These are phyloP conservation scores for Acropora tenuis DNA, from an alignment of 64 coral and sea anemone species.

Conservation along the genomic window DNA sequence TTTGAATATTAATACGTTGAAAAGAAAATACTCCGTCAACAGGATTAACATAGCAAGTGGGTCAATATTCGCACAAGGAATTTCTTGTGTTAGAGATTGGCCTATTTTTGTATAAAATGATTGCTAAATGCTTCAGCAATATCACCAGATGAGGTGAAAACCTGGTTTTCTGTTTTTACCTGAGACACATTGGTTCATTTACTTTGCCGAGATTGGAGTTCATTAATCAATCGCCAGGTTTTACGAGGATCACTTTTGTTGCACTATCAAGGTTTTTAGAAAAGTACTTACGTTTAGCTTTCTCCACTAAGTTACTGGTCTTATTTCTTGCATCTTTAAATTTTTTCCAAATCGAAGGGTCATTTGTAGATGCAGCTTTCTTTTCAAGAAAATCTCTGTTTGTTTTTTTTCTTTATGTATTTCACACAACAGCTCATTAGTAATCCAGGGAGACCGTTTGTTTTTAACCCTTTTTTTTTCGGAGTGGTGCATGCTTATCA, in stretches of 20 bases:
- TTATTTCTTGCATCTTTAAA: no score
- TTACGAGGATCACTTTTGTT: background rate
- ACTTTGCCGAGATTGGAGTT: background rate
- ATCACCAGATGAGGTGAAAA: background rate
- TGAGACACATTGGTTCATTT: background rate
- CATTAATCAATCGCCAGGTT: background rate
- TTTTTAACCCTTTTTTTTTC: slow-evolving; percentile 15
- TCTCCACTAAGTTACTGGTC: no score
- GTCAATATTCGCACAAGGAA: background rate
- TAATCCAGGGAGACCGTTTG: slow-evolving; percentile 8
- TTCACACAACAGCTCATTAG: slow-evolving; percentile 5
- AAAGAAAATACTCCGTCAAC: background rate
- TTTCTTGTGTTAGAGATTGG: slow-evolving; percentile 4
- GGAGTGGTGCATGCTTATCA: slow-evolving; percentile 20
- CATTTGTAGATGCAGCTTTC: slow-evolving; percentile 27
- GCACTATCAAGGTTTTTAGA: background rate
- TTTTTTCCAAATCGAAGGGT: slow-evolving; percentile 1
- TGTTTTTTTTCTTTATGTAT: background rate
- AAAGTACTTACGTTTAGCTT: slow-evolving; percentile 44
- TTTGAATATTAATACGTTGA: background rate
- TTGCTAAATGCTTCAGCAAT: slow-evolving; percentile 31
- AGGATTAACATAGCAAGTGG: background rate
- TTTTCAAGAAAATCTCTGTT: slow-evolving; percentile 6
- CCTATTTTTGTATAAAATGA: slow-evolving; percentile 24
- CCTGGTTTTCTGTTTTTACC: background rate